Evolutionary conservation across 2,113 vertebrate genomes (phyloP), one percentile per base, ranked within the genome.

Genomic region (Thunnus maccoyii): DNA sequence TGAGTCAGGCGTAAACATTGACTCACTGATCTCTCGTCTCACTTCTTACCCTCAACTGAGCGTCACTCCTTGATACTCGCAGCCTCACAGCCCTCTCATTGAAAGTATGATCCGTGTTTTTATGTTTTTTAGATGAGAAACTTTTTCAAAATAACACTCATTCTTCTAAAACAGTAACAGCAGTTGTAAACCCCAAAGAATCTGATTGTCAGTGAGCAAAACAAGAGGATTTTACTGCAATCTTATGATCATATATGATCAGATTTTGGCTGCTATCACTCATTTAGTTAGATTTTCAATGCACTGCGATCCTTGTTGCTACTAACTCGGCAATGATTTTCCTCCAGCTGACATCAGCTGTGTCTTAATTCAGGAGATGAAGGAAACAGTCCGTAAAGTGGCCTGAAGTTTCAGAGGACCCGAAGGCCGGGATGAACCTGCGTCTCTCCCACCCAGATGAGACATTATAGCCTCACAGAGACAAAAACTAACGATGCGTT

Each of bases 1-100:
- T 78, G 69, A 89, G 32, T 87, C 85, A 87, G 65, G 27, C 22
- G 56, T 62, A 69, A 84, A 79, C 74, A 54, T 22, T 76, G 85
- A 84, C 76, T 90, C 86, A 84, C 54, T 30, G 48, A 22, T 22
- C 58, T 84, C 56, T 70, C 69, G 15, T 61, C 61, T 61, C 48
- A 7, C 32, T 36, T 0, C 0, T 60, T 11, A 62, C 18, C 57
- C 11, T 15, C 30, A 22, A 58, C 13, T 50, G 8, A 66, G 20
- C 9, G 1, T 73, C 68, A 4, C n/a, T 83, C 44, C n/a, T 57
- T 14, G 16, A 77, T 48, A 57, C 52, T 50, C 63, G 32, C 36
- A 67, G 57, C 55, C 55, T 70, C 61, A 32, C 60, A 27, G 44
- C 51, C 56, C 65, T 10, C 14, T 54, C 36, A n/a, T 46, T 2